Evolutionary conservation across 2,888 invertebrate species (phyloP), one percentile per base, ranked within the genome.

Genomic region (Drosophila villosipedis): DNA sequence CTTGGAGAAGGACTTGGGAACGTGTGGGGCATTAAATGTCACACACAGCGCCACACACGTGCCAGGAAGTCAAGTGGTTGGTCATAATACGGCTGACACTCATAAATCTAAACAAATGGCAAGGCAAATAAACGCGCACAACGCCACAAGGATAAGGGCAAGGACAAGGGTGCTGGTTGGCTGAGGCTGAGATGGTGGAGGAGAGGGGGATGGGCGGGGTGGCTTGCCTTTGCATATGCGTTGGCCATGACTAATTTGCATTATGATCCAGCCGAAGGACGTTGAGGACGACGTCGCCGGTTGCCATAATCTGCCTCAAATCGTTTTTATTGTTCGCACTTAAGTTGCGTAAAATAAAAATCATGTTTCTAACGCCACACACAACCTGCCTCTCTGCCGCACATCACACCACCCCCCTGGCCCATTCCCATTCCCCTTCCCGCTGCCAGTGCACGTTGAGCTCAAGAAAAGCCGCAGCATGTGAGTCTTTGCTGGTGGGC

Each of bases 321-420:
- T 91, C 91, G 86, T 89, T 91, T 86, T 91, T 90, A 91, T 91
- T 91, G 91, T 91, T 90, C 91, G 91, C 92, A 92, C 91, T 92
- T 92, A 92, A 92, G 89, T 92, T 92, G 92, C 91, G 92, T 92
- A 92, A 92, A 92, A 92, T 92, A 92, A 92, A 92, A 92, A 92
- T 91, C 92, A 92, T 92, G 92, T 92, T 89, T 90, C 85, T 90
- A 89, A 80, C 91, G 88, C 90, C 87, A 67, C 67, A 59, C 69
- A 65, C 58, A 37, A 25, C 47, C 47, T 47, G 47, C 47, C 47
- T 25, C 25, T 25, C 16, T 25, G 25, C 47, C 50, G 37, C 53
- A 57, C 22, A 33, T 4, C 33, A 59, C 6, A n/a, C 16, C 41
- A 35, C 31, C 31, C 39, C 39, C 50, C 19, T n/a, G 1, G 4